These are phyloP conservation scores for Poeciliopsis turneri DNA, from an alignment of 2,797 vertebrate species.

Conservation along the genomic window DNA sequence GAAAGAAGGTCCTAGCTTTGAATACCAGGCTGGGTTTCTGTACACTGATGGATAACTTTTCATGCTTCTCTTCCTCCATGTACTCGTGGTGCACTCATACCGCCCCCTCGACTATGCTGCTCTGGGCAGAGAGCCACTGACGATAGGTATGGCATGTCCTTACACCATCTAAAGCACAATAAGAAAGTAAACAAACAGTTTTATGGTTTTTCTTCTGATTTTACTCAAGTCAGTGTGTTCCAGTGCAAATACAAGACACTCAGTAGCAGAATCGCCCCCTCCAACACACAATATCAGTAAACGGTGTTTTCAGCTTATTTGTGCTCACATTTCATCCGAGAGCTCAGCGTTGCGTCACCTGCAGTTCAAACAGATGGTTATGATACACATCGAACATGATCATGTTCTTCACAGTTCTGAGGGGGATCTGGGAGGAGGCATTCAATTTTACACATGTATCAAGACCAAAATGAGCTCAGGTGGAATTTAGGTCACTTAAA, in stretches of 20 bases:
- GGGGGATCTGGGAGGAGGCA: slow-evolving; percentile 14
- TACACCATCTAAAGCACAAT: neutral
- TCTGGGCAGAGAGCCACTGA: neutral
- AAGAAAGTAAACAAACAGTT: slow-evolving; percentile 6
- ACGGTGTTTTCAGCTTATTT: slow-evolving; percentile 67
- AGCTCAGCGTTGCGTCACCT: slow-evolving; percentile 31
- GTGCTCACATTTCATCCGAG: slow-evolving; percentile 58
- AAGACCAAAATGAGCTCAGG: slow-evolving; percentile 30
- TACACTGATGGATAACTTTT: neutral
- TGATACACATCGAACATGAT: neutral
- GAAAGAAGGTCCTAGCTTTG: neutral
- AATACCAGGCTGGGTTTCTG: neutral
- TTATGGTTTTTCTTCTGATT: slow-evolving; percentile 69
- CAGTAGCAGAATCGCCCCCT: slow-evolving; percentile 83
- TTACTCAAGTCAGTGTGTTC: slow-evolving; percentile 94
- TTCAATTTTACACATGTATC: slow-evolving; percentile 50
- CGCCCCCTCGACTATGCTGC: neutral
- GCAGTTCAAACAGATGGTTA: slow-evolving; percentile 35
- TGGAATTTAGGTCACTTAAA: slow-evolving; percentile 5
- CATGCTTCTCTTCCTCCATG: neutral
- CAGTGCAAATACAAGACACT: slow-evolving; percentile 89
- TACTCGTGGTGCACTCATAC: neutral
- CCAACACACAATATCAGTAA: slow-evolving; percentile 75
- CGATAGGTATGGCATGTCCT: neutral
- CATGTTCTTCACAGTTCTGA: neutral